Conservation (phyloP, 2,888 invertebrate genomes). For the Dioctria linearis region DNA sequence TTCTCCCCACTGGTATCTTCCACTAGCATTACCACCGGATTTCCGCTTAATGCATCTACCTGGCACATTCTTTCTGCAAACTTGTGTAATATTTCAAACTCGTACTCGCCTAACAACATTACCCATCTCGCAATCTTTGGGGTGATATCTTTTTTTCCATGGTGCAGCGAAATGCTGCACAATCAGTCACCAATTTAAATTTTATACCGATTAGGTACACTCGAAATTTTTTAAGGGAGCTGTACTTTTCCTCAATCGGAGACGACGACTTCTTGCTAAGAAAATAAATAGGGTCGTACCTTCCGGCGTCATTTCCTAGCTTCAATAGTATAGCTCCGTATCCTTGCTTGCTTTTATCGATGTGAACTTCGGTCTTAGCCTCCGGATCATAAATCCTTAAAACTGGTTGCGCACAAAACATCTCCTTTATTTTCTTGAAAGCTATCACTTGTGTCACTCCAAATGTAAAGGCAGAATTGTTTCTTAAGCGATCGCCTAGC, state of each 20-base stretch:
- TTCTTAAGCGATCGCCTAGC: not conserved
- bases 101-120: not conserved
- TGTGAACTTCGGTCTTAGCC: not conserved
- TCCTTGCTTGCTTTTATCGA: not conserved
- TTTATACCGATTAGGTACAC: not conserved
- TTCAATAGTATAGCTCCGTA: not conserved
- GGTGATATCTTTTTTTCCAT: not conserved
- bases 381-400: not conserved
- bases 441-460: not conserved
- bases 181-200: constrained; percentile 6
- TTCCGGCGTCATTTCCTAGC: not conserved
- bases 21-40: no score
- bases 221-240: not conserved
- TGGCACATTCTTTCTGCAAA: no score
- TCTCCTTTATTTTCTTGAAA: not conserved
- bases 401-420: not conserved
- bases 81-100: not conserved
- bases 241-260: not conserved
- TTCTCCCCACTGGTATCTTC: no score
- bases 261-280: not conserved
- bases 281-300: not conserved
- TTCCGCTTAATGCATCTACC: no score
- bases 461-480: not conserved
- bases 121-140: not conserved
- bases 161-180: not conserved